phyloP scores from a whole-genome alignment of 2,797 vertebrate species.

The Antennarius maculatus region DNA sequence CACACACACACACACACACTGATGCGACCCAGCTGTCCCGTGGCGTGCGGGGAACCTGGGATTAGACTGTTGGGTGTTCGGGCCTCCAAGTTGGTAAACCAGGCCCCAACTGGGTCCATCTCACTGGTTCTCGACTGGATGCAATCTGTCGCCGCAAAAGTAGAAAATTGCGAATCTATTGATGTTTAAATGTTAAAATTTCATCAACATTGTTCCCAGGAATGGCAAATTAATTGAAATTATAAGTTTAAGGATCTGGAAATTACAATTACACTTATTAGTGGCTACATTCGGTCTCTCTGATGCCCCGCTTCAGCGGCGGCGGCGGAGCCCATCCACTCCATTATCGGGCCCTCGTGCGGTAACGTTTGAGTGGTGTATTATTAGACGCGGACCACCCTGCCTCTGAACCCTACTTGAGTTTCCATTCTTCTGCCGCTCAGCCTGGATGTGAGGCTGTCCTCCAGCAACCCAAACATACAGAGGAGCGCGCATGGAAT shows the following conservation, averaged over 20 bases:
- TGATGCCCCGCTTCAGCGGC: constrained; percentile 28
- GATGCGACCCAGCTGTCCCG: constrained; percentile 37
- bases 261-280: constrained; percentile 32
- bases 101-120: constrained; percentile 33
- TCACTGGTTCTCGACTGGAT: constrained; percentile 60
- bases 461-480: constrained; percentile 56
- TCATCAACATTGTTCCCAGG: constrained; percentile 5
- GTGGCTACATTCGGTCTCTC: constrained; percentile 21
- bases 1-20: neutral
- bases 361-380: constrained; percentile 69
- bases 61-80: constrained; percentile 12
- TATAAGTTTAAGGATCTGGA: neutral
- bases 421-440: constrained; percentile 71
- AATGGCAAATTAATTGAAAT: constrained; percentile 33
- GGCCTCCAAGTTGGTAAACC: constrained; percentile 39
- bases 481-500: constrained; percentile 20
- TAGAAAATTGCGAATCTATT: constrained; percentile 25
- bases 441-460: constrained; percentile 53
- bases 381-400: constrained; percentile 75
- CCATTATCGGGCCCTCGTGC: constrained; percentile 57
- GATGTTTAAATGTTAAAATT: constrained; percentile 17
- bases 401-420: constrained; percentile 56
- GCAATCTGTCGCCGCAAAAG: constrained; percentile 51
- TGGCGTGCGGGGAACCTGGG: neutral
- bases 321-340: constrained; percentile 37